Evolutionary conservation across 2,888 invertebrate species (phyloP).

Genomic region (Synanthedon andrenaeformis): DNA sequence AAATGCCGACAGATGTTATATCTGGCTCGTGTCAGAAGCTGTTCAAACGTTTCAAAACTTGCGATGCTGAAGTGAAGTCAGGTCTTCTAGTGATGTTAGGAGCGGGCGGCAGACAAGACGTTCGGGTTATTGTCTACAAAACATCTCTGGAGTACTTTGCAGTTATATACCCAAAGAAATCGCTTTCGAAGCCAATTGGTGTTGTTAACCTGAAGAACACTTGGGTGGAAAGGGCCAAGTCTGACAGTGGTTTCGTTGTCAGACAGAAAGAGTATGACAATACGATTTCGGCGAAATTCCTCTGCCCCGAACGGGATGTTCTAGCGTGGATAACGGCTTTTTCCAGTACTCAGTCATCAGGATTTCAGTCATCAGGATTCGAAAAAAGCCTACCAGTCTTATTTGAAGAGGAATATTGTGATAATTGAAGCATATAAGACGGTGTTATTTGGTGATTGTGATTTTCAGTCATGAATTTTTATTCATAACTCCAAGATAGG

Average conservation of each 20-base stretch:
- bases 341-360: slow-evolving; percentile 53
- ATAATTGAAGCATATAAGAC: slow-evolving; percentile 5
- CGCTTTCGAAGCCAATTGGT: slow-evolving; percentile 71
- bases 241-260: slow-evolving; percentile 66
- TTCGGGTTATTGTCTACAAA: slow-evolving; percentile 74
- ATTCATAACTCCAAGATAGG: slow-evolving; percentile 24
- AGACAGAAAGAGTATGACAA: slow-evolving; percentile 75
- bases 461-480: slow-evolving; percentile 11
- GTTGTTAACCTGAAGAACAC: slow-evolving; percentile 74
- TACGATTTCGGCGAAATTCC: slow-evolving; percentile 70
- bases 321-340: slow-evolving; percentile 73
- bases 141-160: slow-evolving; percentile 76
- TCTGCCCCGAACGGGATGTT: slow-evolving; percentile 69
- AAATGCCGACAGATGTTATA: slow-evolving; percentile 54
- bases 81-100: slow-evolving; percentile 73
- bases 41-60: slow-evolving; percentile 41
- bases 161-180: slow-evolving; percentile 74
- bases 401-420: slow-evolving; percentile 69
- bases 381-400: slow-evolving; percentile 72
- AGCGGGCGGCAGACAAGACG: slow-evolving; percentile 70
- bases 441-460: slow-evolving; percentile 17
- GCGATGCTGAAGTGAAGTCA: slow-evolving; percentile 72
- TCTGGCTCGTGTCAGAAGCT: slow-evolving; percentile 35
- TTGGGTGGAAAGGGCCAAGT: slow-evolving; percentile 59
- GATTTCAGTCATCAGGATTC: slow-evolving; percentile 47